Conservation (phyloP, 2,797 vertebrate species). For the Sandelia bainsii region DNA sequence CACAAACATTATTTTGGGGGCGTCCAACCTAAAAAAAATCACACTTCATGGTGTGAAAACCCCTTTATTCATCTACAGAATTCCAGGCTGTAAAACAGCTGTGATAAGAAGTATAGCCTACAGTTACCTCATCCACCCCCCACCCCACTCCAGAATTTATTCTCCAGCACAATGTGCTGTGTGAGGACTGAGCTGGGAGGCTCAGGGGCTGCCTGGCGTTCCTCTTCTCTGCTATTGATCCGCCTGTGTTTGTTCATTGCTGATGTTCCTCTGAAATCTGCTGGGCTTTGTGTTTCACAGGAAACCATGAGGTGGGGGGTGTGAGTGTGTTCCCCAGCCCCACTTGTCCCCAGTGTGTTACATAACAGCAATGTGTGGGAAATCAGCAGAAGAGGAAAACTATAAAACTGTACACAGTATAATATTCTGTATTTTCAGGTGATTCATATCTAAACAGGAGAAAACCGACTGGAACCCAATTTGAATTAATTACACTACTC, state of each 20-base stretch:
- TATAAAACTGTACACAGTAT: background rate
- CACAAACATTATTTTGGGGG: slow-evolving; percentile 40
- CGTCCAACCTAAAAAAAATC: background rate
- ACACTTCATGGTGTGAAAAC: slow-evolving; percentile 5
- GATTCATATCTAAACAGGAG: slow-evolving; percentile 2
- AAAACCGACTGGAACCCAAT: too few relatives aligned
- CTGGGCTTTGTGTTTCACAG: slow-evolving; percentile 56
- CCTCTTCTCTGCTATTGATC: slow-evolving; percentile 63
- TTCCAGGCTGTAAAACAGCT: slow-evolving; percentile 25
- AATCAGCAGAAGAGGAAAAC: slow-evolving; percentile 9
- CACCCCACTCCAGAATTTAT: slow-evolving; percentile 29
- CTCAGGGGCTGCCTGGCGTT: slow-evolving; percentile 34
- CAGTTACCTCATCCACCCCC: slow-evolving; percentile 13
- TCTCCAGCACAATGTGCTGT: slow-evolving; percentile 28
- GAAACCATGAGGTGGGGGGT: slow-evolving; percentile 9
- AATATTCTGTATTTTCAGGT: background rate
- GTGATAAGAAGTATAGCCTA: slow-evolving; percentile 7
- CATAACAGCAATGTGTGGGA: slow-evolving; percentile 15
- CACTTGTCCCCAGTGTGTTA: slow-evolving; percentile 22
- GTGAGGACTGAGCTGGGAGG: slow-evolving; percentile 18
- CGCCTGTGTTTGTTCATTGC: slow-evolving; percentile 56
- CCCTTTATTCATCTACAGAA: slow-evolving; percentile 7
- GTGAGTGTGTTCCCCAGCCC: background rate
- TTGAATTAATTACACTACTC: too few relatives aligned
- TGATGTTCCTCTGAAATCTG: slow-evolving; percentile 69